Evolutionary conservation across 2,797 vertebrate species (phyloP).

Genomic region (Chaetophractus vellerosus): DNA sequence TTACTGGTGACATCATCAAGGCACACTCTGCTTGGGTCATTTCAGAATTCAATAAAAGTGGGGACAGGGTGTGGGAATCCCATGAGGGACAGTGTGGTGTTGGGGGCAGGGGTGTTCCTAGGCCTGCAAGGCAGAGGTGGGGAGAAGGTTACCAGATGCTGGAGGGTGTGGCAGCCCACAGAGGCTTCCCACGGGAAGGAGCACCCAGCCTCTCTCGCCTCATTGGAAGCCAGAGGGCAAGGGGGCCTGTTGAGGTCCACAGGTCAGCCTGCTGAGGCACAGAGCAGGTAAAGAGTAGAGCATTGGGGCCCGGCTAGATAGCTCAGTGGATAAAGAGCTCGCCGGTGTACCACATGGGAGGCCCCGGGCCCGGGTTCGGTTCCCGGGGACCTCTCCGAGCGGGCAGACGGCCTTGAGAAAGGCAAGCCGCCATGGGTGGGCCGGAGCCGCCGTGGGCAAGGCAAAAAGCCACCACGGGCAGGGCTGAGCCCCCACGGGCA

Average conservation of each 20-base stretch:
- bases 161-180: neutral
- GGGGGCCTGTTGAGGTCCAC: neutral
- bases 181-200: neutral
- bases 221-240: neutral
- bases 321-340: no score
- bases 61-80: neutral
- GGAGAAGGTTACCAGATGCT: neutral
- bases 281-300: neutral
- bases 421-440: no score
- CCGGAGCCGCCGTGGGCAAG: no score
- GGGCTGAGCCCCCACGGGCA: no score
- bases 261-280: neutral
- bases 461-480: no score
- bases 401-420: no score
- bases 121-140: neutral
- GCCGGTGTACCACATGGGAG: no score
- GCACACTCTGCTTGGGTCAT: neutral
- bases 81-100: neutral
- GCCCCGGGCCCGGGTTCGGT: no score
- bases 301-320: no score
- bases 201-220: neutral
- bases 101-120: no score
- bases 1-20: neutral
- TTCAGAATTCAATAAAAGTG: conserved; percentile 11
- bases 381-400: no score